Conservation (phyloP, 2,888 invertebrate genomes). For the Platynereis dumerilii region DNA sequence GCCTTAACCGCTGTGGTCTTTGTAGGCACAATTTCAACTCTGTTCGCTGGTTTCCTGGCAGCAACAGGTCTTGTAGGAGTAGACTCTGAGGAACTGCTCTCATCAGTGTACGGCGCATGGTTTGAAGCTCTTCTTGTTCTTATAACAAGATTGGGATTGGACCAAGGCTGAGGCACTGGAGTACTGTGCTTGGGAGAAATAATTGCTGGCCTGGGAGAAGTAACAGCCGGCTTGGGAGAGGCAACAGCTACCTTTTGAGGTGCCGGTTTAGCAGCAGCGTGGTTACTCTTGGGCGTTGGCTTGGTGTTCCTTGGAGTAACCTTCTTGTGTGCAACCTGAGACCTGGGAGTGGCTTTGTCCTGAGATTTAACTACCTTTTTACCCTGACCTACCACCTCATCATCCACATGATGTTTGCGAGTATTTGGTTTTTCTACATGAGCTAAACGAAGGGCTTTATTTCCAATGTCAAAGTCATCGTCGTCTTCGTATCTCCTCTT, state of each 20-base stretch:
- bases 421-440: too few relatives aligned
- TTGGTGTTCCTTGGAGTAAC: not conserved
- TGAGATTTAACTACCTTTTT: too few relatives aligned
- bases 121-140: conserved; percentile 55
- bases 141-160: conserved; percentile 63
- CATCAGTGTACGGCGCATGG: not conserved
- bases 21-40: not conserved
- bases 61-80: conserved; percentile 4
- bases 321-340: too few relatives aligned
- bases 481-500: too few relatives aligned
- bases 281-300: not conserved
- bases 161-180: conserved; percentile 53
- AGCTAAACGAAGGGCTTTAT: too few relatives aligned
- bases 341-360: too few relatives aligned
- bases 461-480: too few relatives aligned
- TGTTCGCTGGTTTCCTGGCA: not conserved
- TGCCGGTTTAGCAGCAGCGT: not conserved
- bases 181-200: conserved; percentile 1
- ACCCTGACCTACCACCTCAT: too few relatives aligned
- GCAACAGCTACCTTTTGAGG: not conserved
- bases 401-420: too few relatives aligned
- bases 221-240: not conserved
- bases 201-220: not conserved
- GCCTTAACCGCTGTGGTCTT: not conserved
- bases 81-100: too few relatives aligned